These are phyloP conservation scores for Spheniscus humboldti DNA, from an alignment of 2,797 vertebrate genomes.

Conservation along the genomic window DNA sequence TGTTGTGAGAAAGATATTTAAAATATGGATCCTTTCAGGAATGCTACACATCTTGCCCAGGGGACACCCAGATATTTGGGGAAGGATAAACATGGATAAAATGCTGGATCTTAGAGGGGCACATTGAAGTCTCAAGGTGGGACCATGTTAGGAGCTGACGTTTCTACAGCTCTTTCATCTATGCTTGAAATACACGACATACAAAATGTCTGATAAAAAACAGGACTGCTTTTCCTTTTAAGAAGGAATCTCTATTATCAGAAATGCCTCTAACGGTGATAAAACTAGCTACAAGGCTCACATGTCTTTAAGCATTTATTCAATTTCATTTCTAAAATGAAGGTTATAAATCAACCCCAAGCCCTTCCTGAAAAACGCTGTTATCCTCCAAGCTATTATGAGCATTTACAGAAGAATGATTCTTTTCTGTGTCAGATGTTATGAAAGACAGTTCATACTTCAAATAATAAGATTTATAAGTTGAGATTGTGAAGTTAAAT, in stretches of 20 bases:
- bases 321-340: slow-evolving; percentile 41
- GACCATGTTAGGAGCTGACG: background rate
- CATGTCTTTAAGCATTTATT: slow-evolving; percentile 28
- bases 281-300: slow-evolving; percentile 5
- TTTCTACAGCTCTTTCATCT: background rate
- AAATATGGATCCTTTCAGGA: background rate
- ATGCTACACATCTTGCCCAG: background rate
- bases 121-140: background rate
- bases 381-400: slow-evolving; percentile 20
- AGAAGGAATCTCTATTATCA: slow-evolving; percentile 6
- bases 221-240: slow-evolving; percentile 2
- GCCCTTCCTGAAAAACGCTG: background rate
- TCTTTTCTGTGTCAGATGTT: slow-evolving; percentile 28
- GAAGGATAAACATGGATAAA: background rate
- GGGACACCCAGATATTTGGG: background rate
- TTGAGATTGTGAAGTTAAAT: slow-evolving; percentile 4
- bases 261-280: background rate
- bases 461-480: slow-evolving; percentile 41
- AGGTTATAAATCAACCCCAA: slow-evolving; percentile 33
- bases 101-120: background rate
- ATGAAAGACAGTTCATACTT: slow-evolving; percentile 42
- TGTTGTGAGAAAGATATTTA: background rate
- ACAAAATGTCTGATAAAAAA: background rate
- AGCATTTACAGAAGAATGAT: slow-evolving; percentile 13
- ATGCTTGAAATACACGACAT: background rate